A percentile compares a stretch with the other conserved stretches of the same genome.
Conservation (phyloP, 2,888 invertebrate species). For the Tineola bisselliella region DNA sequence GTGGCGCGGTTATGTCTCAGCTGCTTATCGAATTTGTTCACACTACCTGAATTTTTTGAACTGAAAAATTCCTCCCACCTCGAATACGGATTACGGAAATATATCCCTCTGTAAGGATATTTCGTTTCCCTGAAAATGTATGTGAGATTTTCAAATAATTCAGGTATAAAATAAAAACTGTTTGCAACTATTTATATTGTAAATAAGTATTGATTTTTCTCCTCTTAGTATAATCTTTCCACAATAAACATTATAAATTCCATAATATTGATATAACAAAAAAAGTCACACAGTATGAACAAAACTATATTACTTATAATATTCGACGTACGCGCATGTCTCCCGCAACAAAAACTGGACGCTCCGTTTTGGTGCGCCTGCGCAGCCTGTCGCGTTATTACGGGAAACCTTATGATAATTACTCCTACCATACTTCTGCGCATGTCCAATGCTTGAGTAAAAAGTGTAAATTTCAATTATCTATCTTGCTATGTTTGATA, state of each 20-base stretch:
- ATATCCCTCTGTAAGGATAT: not conserved
- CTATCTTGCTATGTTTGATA: not conserved
- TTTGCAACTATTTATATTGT: too few relatives aligned
- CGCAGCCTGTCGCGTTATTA: slow-evolving; percentile 51
- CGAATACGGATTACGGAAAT: not conserved
- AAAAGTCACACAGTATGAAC: slow-evolving; percentile 46
- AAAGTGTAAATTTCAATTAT: not conserved
- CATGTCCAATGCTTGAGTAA: not conserved
- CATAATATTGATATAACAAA: too few relatives aligned
- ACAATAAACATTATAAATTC: too few relatives aligned
- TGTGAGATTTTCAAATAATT: not conserved
- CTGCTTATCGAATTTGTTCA: not conserved
- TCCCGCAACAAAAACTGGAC: slow-evolving; percentile 41
- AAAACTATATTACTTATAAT: slow-evolving; percentile 41
- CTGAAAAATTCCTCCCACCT: not conserved
- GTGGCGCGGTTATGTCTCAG: slow-evolving; percentile 4
- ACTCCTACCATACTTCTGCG: slow-evolving; percentile 17
- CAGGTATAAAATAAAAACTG: too few relatives aligned
- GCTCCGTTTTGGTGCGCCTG: slow-evolving; percentile 45
- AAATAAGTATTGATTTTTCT: too few relatives aligned
- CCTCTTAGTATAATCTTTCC: too few relatives aligned
- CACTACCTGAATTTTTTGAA: not conserved
- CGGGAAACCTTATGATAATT: slow-evolving; percentile 64
- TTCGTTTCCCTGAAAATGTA: not conserved
- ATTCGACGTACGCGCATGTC: slow-evolving; percentile 50